These are phyloP conservation scores for Loripinus fragilis DNA, from an alignment of 2,888 invertebrate genomes.

Conservation along the genomic window DNA sequence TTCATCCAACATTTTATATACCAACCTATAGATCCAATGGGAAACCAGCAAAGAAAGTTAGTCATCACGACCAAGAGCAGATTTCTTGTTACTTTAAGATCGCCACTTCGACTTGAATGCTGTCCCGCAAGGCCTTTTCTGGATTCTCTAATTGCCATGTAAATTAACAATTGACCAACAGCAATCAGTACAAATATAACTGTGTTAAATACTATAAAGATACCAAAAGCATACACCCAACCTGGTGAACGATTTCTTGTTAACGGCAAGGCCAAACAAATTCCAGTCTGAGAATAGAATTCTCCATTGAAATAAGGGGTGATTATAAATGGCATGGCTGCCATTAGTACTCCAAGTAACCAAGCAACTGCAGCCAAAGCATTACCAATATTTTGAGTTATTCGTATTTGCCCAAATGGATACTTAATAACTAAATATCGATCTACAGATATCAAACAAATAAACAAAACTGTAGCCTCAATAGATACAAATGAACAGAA, in stretches of 20 bases:
- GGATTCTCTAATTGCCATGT: constrained; percentile 56
- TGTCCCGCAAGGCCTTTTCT: not conserved
- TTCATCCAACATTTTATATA: no score
- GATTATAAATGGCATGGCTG: constrained; percentile 76
- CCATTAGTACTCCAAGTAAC: constrained; percentile 69
- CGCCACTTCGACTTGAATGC: constrained; percentile 24
- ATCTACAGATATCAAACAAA: constrained; percentile 87
- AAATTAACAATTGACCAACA: constrained; percentile 77
- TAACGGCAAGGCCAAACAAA: constrained; percentile 80
- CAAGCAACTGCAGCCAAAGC: constrained; percentile 65
- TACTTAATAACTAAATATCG: constrained; percentile 87
- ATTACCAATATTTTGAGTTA: constrained; percentile 63
- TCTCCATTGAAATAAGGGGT: constrained; percentile 73
- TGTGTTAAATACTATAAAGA: constrained; percentile 79
- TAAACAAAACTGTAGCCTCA: constrained; percentile 87
- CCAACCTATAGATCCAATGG: constrained; percentile 55
- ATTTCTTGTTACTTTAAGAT: constrained; percentile 72
- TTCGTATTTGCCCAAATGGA: constrained; percentile 83
- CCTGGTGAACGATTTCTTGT: constrained; percentile 55
- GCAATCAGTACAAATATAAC: constrained; percentile 70
- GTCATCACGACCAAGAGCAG: constrained; percentile 75
- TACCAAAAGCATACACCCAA: constrained; percentile 78
- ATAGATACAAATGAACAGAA: constrained; percentile 83
- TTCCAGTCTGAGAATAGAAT: constrained; percentile 76
- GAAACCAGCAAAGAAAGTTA: constrained; percentile 78